phyloP scores from a whole-genome alignment of 2,888 invertebrate species.

The Heliconius charithonia region DNA sequence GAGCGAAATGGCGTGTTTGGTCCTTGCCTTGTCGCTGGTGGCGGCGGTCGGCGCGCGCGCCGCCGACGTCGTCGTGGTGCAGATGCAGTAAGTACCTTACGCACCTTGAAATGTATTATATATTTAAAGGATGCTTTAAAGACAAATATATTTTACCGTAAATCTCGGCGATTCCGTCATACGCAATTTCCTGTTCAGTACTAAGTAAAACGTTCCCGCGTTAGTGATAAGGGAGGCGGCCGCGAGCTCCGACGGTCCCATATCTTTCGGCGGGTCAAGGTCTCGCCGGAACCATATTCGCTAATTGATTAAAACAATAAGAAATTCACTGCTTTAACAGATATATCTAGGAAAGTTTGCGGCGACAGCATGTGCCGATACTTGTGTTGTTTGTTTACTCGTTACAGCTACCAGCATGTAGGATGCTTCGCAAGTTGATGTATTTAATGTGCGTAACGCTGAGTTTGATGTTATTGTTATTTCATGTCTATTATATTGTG shows the following conservation, averaged over 20 bases:
- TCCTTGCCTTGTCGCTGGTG: neutral
- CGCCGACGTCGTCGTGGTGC: slow-evolving; percentile 56
- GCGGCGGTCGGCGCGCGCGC: slow-evolving; percentile 42
- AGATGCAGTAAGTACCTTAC: slow-evolving; percentile 56
- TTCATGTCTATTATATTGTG: neutral
- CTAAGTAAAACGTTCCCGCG: slow-evolving; percentile 6
- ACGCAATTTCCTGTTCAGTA: neutral
- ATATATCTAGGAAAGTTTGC: neutral
- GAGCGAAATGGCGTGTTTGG: neutral
- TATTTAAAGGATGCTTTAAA: neutral
- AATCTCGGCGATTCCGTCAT: neutral
- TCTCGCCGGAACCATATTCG: slow-evolving; percentile 23
- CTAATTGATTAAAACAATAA: slow-evolving; percentile 32
- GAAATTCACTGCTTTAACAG: neutral
- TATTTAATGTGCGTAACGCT: slow-evolving; percentile 33
- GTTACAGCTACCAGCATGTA: neutral
- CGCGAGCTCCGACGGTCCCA: slow-evolving; percentile 4
- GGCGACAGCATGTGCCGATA: neutral
- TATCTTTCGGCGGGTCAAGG: slow-evolving; percentile 39
- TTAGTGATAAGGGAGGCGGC: slow-evolving; percentile 24
- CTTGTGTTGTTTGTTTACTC: neutral
- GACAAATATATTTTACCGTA: neutral
- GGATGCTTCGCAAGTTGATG: slow-evolving; percentile 32
- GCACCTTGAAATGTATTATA: no score
- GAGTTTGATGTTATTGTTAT: neutral